Evolutionary conservation across 2,797 vertebrate genomes (phyloP), one percentile per base, ranked within the genome.

Genomic region (Enteromius viviparus): DNA sequence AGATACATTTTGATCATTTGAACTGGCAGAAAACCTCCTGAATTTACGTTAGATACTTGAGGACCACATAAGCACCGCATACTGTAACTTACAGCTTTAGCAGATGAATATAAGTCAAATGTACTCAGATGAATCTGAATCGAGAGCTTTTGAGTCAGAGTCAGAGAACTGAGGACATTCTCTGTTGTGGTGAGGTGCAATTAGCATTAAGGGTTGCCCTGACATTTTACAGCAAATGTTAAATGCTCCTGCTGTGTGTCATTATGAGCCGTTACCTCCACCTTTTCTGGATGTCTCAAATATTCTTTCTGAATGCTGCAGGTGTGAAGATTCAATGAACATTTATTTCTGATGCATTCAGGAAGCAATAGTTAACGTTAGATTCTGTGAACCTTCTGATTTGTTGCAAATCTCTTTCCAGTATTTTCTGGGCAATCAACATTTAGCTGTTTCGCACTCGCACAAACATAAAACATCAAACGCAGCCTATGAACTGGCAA

Each of bases 251-350:
- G 51, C 19, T 71, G 9, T 45, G n/a, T 70, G 37, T n/a, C 51
- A 70, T 45, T 45, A 58, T 60, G 23, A 42, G 51, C 23, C n/a
- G 23, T 79, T 23, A 68, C n/a, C 66, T 60, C 6, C 53, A 49
- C 17, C 37, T 34, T 45, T 58, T 32, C 37, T 34, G 12, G 62
- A 47, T 60, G 51, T 60, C n/a, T 32, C 34, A 42, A 3, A 70
- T 55, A 19, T 21, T 34, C 10, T 58, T 58, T 80, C 51, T 71
- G 53, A 71, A 70, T 47, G 51, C 66, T 47, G 26, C 78, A 70
- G 66, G 49, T 74, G 78, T 70, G 37, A 10, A 69, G 49, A 32
- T 40, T 80, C 34, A 70, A 32, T 71, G 23, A 60, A 42, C 51
- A 15, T 21, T 42, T 15, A 55, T 69, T 69, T 40, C 29, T 23